Conservation (phyloP, 2,113 vertebrate species). For the Melanerpes formicivorus region DNA sequence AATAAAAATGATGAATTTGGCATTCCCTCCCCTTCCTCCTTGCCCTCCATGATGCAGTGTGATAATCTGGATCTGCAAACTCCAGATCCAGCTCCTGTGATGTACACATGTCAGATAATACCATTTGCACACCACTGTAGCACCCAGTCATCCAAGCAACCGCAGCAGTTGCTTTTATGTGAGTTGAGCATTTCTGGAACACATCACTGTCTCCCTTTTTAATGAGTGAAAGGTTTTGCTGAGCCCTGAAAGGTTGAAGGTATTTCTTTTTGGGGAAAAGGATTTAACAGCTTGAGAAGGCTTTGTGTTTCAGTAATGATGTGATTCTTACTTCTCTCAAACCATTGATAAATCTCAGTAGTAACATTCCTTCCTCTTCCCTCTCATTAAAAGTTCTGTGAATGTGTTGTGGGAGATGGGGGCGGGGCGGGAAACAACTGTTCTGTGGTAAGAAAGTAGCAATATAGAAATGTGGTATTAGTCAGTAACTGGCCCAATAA, state of each 20-base stretch:
- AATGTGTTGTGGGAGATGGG: constrained; percentile 34
- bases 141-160: constrained; percentile 7
- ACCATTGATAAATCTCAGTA: background rate
- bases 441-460: background rate
- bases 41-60: constrained; percentile 47
- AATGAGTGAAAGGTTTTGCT: constrained; percentile 21
- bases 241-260: background rate
- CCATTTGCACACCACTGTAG: constrained; percentile 2
- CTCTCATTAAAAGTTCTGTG: constrained; percentile 53
- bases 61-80: constrained; percentile 50
- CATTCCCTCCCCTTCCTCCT: constrained; percentile 58
- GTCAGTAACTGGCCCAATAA: background rate
- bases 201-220: constrained; percentile 40
- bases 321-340: constrained; percentile 31
- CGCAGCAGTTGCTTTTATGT: constrained; percentile 31
- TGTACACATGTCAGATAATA: constrained; percentile 14
- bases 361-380: constrained; percentile 55
- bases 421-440: background rate
- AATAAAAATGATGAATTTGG: constrained; percentile 59
- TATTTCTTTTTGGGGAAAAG: background rate
- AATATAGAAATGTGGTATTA: background rate
- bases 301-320: constrained; percentile 64
- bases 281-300: background rate
- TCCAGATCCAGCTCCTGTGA: constrained; percentile 48
- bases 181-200: constrained; percentile 50